Conservation (phyloP, 2,888 invertebrate species). For the Sycophila texana region DNA sequence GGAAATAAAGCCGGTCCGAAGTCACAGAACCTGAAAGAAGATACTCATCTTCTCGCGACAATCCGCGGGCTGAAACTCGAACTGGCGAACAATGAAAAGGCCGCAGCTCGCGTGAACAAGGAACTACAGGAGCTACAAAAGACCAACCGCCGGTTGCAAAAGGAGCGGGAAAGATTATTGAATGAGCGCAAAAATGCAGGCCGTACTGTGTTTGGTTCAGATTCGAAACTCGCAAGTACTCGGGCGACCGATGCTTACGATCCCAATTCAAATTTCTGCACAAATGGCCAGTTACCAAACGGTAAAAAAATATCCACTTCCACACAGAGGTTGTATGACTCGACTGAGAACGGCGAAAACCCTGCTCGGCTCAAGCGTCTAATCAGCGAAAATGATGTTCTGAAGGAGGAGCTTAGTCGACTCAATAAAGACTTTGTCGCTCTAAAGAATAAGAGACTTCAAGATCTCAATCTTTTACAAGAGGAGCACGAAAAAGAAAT, state of each 20-base stretch:
- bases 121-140: conserved; percentile 87
- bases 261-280: conserved; percentile 71
- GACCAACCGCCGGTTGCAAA: conserved; percentile 85
- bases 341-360: conserved; percentile 73
- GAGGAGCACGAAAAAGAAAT: conserved; percentile 76
- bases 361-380: conserved; percentile 77
- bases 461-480: conserved; percentile 83
- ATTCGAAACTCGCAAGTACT: conserved; percentile 70
- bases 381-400: conserved; percentile 77
- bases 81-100: conserved; percentile 84
- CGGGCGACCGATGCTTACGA: conserved; percentile 72
- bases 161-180: conserved; percentile 81
- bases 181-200: conserved; percentile 71
- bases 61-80: conserved; percentile 88
- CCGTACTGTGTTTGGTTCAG: conserved; percentile 61
- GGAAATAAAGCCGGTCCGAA: conserved; percentile 65
- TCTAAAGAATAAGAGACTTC: conserved; percentile 86
- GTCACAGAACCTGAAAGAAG: conserved; percentile 80
- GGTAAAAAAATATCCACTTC: conserved; percentile 66
- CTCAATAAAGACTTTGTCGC: conserved; percentile 86
- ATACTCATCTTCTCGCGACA: conserved; percentile 86
- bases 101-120: conserved; percentile 83
- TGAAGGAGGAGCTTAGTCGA: conserved; percentile 82
- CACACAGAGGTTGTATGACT: conserved; percentile 70
- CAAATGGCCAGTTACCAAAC: conserved; percentile 67